Conservation (phyloP, 2,888 invertebrate genomes). For the Erebia ligea region DNA sequence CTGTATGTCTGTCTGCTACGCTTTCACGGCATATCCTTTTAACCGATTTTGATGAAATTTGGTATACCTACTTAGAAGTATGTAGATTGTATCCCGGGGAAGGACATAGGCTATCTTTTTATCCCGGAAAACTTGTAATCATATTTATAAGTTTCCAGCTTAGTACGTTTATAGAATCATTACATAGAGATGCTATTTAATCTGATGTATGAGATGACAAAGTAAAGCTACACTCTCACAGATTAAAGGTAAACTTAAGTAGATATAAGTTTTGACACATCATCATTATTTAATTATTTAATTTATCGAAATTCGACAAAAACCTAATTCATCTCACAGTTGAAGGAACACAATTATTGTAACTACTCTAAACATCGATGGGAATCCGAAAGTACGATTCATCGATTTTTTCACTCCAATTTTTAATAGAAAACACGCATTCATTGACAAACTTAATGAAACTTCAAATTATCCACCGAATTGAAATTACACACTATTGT, state of each 20-base stretch:
- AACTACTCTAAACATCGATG: constrained; percentile 57
- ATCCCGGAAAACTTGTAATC: no score
- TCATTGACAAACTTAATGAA: constrained; percentile 9
- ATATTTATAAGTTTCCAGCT: no score
- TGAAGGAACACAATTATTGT: constrained; percentile 47
- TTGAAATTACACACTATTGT: constrained; percentile 17
- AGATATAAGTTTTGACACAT: constrained; percentile 11
- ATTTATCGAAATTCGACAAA: constrained; percentile 51
- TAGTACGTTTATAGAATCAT: no score
- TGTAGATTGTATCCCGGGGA: no score
- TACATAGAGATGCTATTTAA: no score
- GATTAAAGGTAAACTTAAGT: background rate
- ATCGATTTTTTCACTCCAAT: constrained; percentile 61
- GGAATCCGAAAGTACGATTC: constrained; percentile 69
- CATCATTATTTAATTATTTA: constrained; percentile 31
- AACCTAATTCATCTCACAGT: constrained; percentile 72
- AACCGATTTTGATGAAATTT: no score
- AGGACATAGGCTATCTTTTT: no score
- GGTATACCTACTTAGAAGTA: no score
- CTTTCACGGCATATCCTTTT: no score
- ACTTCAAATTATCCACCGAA: background rate
- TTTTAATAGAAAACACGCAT: constrained; percentile 61
- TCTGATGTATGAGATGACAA: no score
- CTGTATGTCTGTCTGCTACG: no score
- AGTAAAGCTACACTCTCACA: no score